These are phyloP conservation scores for Athrips mouffetella DNA, from an alignment of 2,888 invertebrate species.

Conservation along the genomic window DNA sequence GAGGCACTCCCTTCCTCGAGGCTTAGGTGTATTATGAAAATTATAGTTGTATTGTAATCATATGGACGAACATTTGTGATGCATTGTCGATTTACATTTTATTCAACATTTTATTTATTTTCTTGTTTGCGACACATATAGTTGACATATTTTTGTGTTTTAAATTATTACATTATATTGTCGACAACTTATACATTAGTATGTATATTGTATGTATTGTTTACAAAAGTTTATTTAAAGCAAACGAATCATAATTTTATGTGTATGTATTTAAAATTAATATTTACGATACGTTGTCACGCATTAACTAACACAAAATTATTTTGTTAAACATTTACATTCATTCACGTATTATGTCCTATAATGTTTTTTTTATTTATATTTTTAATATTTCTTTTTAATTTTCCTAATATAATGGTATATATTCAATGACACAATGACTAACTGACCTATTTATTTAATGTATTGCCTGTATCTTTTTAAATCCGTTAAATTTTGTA, in stretches of 20 bases:
- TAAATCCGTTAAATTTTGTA: slow-evolving; percentile 12
- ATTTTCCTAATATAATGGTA: slow-evolving; percentile 3
- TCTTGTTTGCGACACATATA: slow-evolving; percentile 47
- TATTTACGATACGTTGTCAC: neutral
- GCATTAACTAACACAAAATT: slow-evolving; percentile 8
- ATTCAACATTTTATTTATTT: too few species aligned
- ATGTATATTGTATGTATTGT: slow-evolving; percentile 9
- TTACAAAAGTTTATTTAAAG: neutral
- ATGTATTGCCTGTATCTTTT: slow-evolving; percentile 8
- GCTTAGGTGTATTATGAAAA: slow-evolving; percentile 47
- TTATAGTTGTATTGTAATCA: slow-evolving; percentile 52
- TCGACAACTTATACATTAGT: slow-evolving; percentile 5
- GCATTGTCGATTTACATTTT: slow-evolving; percentile 55
- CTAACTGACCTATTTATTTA: slow-evolving; percentile 9
- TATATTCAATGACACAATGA: slow-evolving; percentile 6
- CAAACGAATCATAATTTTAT: slow-evolving; percentile 5
- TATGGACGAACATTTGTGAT: slow-evolving; percentile 59
- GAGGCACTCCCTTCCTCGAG: slow-evolving; percentile 71
- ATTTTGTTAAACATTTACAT: slow-evolving; percentile 12
- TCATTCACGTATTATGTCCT: slow-evolving; percentile 2
- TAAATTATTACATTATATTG: slow-evolving; percentile 40
- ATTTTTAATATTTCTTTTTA: slow-evolving; percentile 8
- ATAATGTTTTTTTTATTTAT: slow-evolving; percentile 3
- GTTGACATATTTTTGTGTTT: slow-evolving; percentile 50
- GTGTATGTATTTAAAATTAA: neutral